A percentile compares a stretch with the other conserved stretches of the same genome.
Evolutionary conservation across 2,797 vertebrate species (phyloP).

Genomic region (Muscicapa striata): DNA sequence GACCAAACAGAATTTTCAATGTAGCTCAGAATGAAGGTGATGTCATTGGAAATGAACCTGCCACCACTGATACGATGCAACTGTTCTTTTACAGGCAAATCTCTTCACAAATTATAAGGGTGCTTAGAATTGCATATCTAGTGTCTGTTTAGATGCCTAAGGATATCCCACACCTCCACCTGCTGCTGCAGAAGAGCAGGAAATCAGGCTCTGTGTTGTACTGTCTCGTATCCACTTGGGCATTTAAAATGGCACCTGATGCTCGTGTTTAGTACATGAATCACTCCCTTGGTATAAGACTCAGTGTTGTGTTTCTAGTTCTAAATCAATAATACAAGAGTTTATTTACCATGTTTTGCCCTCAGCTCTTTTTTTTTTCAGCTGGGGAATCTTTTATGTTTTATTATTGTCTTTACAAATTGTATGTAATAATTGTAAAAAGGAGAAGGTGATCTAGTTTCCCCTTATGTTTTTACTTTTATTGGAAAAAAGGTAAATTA

Average conservation of each 20-base stretch:
- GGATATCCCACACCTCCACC: not conserved
- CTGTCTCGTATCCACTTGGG: not conserved
- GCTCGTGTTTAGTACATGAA: not conserved
- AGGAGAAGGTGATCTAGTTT: not conserved
- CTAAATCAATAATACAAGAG: not conserved
- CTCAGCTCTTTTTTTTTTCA: not conserved
- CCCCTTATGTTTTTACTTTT: not conserved
- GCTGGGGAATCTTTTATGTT: not conserved
- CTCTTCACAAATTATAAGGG: not conserved
- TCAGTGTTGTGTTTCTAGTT: not conserved
- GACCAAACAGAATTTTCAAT: not conserved
- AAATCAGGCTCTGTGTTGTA: not conserved
- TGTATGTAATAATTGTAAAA: not conserved
- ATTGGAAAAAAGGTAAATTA: not conserved
- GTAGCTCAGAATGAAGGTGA: not conserved
- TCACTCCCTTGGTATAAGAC: not conserved
- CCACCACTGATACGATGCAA: not conserved
- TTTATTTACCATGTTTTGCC: conserved; percentile 12
- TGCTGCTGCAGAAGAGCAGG: not conserved
- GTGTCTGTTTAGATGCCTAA: not conserved
- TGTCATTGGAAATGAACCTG: not conserved
- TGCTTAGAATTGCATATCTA: not conserved
- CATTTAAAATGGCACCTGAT: not conserved
- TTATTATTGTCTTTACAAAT: not conserved
- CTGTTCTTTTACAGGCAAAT: not conserved